phyloP scores from a whole-genome alignment of 1,140 invertebrate species.

The Heterodera carotae region DNA sequence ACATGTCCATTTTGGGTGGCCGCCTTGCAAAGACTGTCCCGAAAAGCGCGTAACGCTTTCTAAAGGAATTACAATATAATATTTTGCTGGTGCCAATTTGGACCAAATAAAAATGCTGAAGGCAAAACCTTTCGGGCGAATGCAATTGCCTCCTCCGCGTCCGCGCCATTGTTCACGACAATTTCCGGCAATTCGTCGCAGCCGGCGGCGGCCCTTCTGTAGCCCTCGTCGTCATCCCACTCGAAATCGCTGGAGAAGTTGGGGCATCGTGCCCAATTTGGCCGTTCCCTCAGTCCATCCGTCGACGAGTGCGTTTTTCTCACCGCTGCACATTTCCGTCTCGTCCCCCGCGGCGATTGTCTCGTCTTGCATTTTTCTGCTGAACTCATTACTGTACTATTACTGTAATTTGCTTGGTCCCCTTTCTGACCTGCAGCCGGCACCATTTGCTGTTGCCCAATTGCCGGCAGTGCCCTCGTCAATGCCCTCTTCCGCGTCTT shows the following conservation, averaged over 20 bases:
- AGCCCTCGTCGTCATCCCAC: conserved; percentile 30
- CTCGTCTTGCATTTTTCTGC: background rate
- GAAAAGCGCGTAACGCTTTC: conserved; percentile 9
- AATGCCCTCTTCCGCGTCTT: background rate
- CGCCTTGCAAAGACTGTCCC: background rate
- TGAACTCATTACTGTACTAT: background rate
- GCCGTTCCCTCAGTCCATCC: too few species aligned
- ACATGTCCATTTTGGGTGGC: conserved; percentile 6
- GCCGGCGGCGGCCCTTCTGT: background rate
- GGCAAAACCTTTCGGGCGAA: conserved; percentile 12
- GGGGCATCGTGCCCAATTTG: background rate
- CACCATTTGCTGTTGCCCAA: background rate
- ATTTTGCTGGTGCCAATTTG: background rate
- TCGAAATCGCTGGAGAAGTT: conserved; percentile 25
- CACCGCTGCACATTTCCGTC: conserved; percentile 14
- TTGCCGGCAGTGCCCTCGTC: background rate
- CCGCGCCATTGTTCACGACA: background rate
- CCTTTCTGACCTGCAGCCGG: background rate
- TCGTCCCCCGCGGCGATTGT: background rate
- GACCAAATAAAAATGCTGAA: background rate
- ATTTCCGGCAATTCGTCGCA: conserved; percentile 6
- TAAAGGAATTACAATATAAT: conserved; percentile 1
- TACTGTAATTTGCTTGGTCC: background rate
- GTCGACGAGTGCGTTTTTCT: conserved; percentile 9
- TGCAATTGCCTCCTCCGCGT: background rate